Evolutionary conservation across 2,113 vertebrate genomes (phyloP).

Genomic region (Pungitius pungitius): DNA sequence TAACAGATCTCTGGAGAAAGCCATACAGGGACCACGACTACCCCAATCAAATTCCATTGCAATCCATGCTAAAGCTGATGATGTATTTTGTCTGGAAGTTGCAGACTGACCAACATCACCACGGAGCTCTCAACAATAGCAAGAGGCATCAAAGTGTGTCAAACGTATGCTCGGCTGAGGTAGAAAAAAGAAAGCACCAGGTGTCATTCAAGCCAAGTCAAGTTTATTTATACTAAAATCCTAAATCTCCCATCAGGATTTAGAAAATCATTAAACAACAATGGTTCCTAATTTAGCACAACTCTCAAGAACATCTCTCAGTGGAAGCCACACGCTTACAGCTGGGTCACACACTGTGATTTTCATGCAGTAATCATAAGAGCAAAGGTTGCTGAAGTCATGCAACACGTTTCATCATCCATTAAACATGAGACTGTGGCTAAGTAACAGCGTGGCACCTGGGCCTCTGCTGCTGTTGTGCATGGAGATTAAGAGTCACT

Average conservation of each 20-base stretch:
- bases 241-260: not conserved
- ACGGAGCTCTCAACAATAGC: too few species aligned
- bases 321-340: not conserved
- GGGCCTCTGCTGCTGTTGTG: constrained; percentile 22
- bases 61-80: not conserved
- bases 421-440: constrained; percentile 51
- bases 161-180: not conserved
- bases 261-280: not conserved
- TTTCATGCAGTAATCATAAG: constrained; percentile 34
- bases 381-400: constrained; percentile 47
- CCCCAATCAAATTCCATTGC: not conserved
- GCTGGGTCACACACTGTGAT: constrained; percentile 17
- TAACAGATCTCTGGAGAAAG: not conserved
- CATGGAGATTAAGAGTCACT: constrained; percentile 21
- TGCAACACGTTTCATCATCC: constrained; percentile 49
- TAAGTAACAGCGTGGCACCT: constrained; percentile 32
- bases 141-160: not conserved
- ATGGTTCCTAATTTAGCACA: not conserved
- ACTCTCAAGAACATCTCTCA: not conserved
- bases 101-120: not conserved
- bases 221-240: not conserved
- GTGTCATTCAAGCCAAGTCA: constrained; percentile 18
- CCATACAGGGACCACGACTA: not conserved
- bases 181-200: not conserved
- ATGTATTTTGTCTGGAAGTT: not conserved